Conservation (phyloP, 2,888 invertebrate species). For the Dynastes tityus region DNA sequence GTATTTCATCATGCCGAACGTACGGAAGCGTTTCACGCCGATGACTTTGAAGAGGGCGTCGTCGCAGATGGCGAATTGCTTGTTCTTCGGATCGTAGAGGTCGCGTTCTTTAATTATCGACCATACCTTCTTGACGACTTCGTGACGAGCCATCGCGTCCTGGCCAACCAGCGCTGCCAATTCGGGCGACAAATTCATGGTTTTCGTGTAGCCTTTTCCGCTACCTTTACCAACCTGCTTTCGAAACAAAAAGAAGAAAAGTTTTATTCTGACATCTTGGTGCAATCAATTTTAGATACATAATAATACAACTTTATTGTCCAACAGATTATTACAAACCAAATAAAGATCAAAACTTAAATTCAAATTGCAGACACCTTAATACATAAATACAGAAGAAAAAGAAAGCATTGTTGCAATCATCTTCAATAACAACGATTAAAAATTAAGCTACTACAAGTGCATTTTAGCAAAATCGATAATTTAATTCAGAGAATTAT, state of each 20-base stretch:
- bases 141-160: slow-evolving; percentile 88
- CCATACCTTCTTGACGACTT: slow-evolving; percentile 93
- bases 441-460: no score
- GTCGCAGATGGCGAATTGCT: slow-evolving; percentile 95
- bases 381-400: no score
- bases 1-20: slow-evolving; percentile 98
- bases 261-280: no score
- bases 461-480: no score
- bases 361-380: no score
- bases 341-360: no score
- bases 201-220: slow-evolving; percentile 87
- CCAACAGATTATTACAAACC: no score
- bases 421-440: no score
- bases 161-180: slow-evolving; percentile 89
- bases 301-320: no score
- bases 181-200: slow-evolving; percentile 88
- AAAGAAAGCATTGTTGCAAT: no score
- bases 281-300: no score
- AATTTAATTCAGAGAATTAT: no score
- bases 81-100: slow-evolving; percentile 94
- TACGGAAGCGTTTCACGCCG: slow-evolving; percentile 92
- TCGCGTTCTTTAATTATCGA: slow-evolving; percentile 91
- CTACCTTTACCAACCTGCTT: slow-evolving; percentile 60
- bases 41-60: slow-evolving; percentile 91
- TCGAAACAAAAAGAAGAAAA: slow-evolving; percentile 11